phyloP scores from a whole-genome alignment of 1,140 invertebrate species.

The Drosophila bipectinata region DNA sequence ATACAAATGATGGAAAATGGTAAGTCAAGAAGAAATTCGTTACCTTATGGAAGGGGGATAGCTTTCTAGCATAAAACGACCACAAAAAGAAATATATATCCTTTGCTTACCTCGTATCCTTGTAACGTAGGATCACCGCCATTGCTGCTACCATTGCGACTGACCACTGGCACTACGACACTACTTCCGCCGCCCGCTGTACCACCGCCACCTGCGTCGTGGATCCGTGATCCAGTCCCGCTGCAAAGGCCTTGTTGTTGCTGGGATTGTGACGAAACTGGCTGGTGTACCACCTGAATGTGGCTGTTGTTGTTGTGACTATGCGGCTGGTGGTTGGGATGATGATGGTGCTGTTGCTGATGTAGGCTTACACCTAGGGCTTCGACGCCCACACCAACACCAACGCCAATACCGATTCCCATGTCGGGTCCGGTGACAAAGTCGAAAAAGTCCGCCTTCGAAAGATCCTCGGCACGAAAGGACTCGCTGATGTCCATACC shows the following conservation, averaged over 20 bases:
- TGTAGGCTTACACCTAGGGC: constrained; percentile 46
- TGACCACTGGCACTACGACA: constrained; percentile 62
- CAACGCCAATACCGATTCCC: constrained; percentile 81
- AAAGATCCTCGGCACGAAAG: constrained; percentile 89
- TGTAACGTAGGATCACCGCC: constrained; percentile 79
- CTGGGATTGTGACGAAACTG: constrained; percentile 37
- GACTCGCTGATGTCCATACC: constrained; percentile 92
- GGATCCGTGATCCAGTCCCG: constrained; percentile 60
- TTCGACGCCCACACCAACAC: constrained; percentile 53
- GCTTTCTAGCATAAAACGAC: background rate
- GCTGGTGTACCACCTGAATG: constrained; percentile 48
- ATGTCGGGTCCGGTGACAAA: constrained; percentile 91
- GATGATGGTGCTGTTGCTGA: constrained; percentile 48
- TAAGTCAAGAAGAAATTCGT: too few species aligned
- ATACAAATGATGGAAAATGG: background rate
- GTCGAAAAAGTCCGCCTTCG: constrained; percentile 93
- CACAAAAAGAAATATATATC: background rate
- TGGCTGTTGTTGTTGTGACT: constrained; percentile 55
- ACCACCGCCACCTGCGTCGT: constrained; percentile 56
- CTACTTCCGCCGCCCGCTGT: constrained; percentile 30
- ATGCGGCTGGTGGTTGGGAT: constrained; percentile 49
- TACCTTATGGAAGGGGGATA: background rate
- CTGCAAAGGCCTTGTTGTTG: constrained; percentile 54
- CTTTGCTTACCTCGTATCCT: constrained; percentile 68
- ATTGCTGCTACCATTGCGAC: constrained; percentile 69